Percentiles rank a stretch among this genome's conserved stretches.
phyloP scores from a whole-genome alignment of 1,140 invertebrate genomes.

The Odontomachus brunneus region DNA sequence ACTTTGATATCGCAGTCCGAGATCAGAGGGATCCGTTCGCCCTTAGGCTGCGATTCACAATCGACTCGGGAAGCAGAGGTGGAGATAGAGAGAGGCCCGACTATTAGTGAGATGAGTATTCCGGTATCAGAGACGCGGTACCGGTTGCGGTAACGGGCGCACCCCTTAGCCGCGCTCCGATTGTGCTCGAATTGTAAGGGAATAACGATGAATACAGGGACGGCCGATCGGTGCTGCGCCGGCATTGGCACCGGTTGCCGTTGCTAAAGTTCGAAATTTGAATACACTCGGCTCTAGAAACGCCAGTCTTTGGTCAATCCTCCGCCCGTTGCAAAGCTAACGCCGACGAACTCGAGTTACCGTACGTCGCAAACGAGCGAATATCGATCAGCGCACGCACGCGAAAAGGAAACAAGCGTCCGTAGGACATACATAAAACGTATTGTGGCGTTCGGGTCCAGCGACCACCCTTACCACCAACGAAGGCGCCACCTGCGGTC shows the following conservation, averaged over 20 bases:
- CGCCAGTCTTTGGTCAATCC: slow-evolving; percentile 15
- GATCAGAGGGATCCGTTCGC: slow-evolving; percentile 58
- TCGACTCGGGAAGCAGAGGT: slow-evolving; percentile 52
- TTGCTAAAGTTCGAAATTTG: slow-evolving; percentile 42
- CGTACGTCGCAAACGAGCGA: background rate
- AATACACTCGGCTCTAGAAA: slow-evolving; percentile 40
- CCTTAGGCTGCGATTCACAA: slow-evolving; percentile 59
- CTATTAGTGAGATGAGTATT: slow-evolving; percentile 62
- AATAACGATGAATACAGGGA: slow-evolving; percentile 53
- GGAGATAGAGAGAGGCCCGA: slow-evolving; percentile 56
- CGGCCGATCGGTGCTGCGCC: slow-evolving; percentile 22
- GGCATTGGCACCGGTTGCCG: background rate
- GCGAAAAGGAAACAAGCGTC: background rate
- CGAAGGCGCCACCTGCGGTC: too few species aligned
- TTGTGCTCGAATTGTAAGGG: slow-evolving; percentile 57
- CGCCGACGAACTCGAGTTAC: background rate
- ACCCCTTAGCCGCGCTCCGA: slow-evolving; percentile 51
- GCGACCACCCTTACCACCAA: too few species aligned
- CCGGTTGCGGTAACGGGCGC: slow-evolving; percentile 55
- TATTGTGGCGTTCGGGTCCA: too few species aligned
- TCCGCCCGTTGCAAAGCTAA: slow-evolving; percentile 2
- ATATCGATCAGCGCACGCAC: slow-evolving; percentile 11
- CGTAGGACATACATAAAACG: too few species aligned
- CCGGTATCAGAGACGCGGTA: slow-evolving; percentile 59
- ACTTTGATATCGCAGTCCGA: slow-evolving; percentile 53